A percentile compares a stretch with the other conserved stretches of the same genome.
These are phyloP conservation scores for Semibalanus balanoides DNA, from an alignment of 1,140 invertebrate species.

Conservation along the genomic window DNA sequence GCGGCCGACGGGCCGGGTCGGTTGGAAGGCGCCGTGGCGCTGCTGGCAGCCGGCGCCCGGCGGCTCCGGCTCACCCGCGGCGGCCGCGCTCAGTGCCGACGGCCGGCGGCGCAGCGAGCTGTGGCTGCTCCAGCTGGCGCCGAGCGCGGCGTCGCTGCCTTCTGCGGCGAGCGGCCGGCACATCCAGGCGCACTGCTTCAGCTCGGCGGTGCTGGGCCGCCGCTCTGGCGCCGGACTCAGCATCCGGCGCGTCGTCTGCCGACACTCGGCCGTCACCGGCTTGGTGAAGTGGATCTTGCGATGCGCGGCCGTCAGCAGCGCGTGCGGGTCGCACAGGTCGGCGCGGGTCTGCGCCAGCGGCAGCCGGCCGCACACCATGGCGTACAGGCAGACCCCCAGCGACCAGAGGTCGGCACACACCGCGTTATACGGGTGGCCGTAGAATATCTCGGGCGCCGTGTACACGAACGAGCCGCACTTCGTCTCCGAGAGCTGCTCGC, in stretches of 20 bases:
- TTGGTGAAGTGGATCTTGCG: background rate
- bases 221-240: background rate
- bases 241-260: background rate
- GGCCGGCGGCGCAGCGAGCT: background rate
- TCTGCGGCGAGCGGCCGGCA: background rate
- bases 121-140: background rate
- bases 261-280: background rate
- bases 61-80: too few relatives aligned
- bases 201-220: background rate
- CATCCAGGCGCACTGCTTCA: background rate
- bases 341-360: conserved; percentile 29
- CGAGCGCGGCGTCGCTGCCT: background rate
- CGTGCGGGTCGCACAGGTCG: background rate
- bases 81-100: background rate
- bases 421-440: conserved; percentile 30
- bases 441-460: conserved; percentile 62
- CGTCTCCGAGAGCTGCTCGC: conserved; percentile 33
- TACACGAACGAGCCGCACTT: conserved; percentile 71
- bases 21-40: background rate
- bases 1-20: background rate
- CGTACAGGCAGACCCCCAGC: conserved; percentile 60
- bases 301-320: background rate
- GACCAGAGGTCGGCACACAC: conserved; percentile 52
- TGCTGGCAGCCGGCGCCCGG: background rate
- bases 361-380: conserved; percentile 60